Percentiles rank a stretch among this genome's conserved stretches.
phyloP scores from a whole-genome alignment of 2,888 invertebrate species.

The Amphiduros pacificus region DNA sequence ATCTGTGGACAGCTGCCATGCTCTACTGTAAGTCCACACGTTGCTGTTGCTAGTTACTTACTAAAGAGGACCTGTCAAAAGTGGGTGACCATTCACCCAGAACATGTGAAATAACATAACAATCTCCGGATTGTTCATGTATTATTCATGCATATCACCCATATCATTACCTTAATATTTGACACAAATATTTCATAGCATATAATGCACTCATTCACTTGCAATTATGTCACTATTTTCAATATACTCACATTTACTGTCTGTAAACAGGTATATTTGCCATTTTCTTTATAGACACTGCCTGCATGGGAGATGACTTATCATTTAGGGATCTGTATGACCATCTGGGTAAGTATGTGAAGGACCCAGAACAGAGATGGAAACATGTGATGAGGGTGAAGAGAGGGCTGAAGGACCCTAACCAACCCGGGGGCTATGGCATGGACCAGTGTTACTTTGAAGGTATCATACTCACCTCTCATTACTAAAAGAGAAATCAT shows the following conservation, averaged over 20 bases:
- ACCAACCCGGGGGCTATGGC: slow-evolving; percentile 53
- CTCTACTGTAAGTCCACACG: slow-evolving; percentile 50
- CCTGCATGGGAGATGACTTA: slow-evolving; percentile 55
- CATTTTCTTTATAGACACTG: slow-evolving; percentile 43
- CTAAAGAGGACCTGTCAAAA: too few species aligned
- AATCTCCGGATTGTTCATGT: too few species aligned
- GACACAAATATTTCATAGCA: too few species aligned
- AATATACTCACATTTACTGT: too few species aligned
- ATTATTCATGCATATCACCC: too few species aligned
- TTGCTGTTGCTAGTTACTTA: too few species aligned
- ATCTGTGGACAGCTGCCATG: slow-evolving; percentile 53
- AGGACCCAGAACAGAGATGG: slow-evolving; percentile 55
- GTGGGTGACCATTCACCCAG: too few species aligned
- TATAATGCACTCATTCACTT: too few species aligned
- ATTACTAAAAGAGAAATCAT: neutral
- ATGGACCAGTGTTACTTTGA: slow-evolving; percentile 59
- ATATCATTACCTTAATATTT: too few species aligned
- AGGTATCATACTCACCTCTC: slow-evolving; percentile 36
- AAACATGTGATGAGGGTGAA: slow-evolving; percentile 56
- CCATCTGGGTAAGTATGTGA: slow-evolving; percentile 47
- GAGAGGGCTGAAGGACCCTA: slow-evolving; percentile 48
- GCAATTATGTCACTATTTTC: too few species aligned
- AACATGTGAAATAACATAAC: too few species aligned
- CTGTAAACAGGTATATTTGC: neutral
- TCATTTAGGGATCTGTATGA: slow-evolving; percentile 55